phyloP scores from a whole-genome alignment of 2,797 vertebrate species.

The Melanotaenia trifasciata region DNA sequence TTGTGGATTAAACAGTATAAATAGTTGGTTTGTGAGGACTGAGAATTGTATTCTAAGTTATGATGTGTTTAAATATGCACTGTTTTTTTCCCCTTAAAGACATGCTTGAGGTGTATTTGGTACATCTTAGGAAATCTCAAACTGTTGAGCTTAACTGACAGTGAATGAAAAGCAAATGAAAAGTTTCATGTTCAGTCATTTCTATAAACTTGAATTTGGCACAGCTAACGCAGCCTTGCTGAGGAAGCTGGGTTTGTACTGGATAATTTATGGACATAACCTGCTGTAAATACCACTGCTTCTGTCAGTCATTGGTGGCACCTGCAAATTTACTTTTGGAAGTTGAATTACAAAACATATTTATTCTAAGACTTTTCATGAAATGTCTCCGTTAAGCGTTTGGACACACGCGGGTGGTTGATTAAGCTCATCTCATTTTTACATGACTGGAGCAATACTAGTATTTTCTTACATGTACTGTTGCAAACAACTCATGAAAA shows the following conservation, averaged over 20 bases:
- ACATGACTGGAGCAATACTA: neutral
- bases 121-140: constrained; percentile 41
- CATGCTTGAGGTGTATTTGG: constrained; percentile 30
- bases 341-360: neutral
- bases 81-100: constrained; percentile 10
- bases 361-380: neutral
- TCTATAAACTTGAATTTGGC: constrained; percentile 45
- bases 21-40: neutral
- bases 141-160: constrained; percentile 41
- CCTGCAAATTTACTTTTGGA: constrained; percentile 24
- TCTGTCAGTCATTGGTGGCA: constrained; percentile 7
- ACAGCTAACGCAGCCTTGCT: neutral
- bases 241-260: constrained; percentile 31
- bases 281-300: constrained; percentile 41
- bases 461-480: constrained; percentile 15
- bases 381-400: neutral
- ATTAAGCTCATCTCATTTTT: constrained; percentile 9
- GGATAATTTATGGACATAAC: constrained; percentile 36
- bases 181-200: constrained; percentile 9
- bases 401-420: neutral
- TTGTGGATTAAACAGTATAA: constrained; percentile 10
- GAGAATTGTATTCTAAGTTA: neutral
- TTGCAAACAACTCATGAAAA: constrained; percentile 5
- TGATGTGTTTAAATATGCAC: constrained; percentile 21
- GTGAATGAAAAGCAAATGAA: constrained; percentile 22